Base-by-base conservation (phyloP, 2,888 invertebrate genomes). In the Rhingia rostrata region DNA sequence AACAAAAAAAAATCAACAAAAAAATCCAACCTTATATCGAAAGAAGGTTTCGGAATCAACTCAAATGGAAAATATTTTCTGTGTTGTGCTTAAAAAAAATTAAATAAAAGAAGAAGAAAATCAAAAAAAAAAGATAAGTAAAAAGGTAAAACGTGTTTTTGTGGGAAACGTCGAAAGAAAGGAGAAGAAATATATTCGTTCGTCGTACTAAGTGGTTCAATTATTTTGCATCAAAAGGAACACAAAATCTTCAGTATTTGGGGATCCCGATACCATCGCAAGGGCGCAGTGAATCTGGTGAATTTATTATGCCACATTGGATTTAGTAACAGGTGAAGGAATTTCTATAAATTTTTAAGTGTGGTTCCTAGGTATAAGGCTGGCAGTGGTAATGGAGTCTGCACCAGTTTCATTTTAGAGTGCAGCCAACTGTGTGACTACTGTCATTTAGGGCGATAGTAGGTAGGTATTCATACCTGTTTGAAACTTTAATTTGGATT, bases 121-220 rank as follows among this genome's bases (percentile, higher is more conserved):
- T 43, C 12, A 70, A 51, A 41, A 56, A 63, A 67, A 73, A 35
- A 79, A 75, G 83, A 67, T 60, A 74, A 75, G 70, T 72, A 74
- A 84, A 79, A 80, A 84, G 80, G 84, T 80, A 80, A 80, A 84
- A 84, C 84, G 84, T 80, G 84, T 84, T 84, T 63, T 80, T 84
- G 84, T 84, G 84, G 66, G 70, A 80, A 84, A 56, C 80, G 84
- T 69, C 22, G 70, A 51, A 80, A 69, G 56, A 70, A 80, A 74
- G 74, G 49, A 80, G 61, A 74, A 56, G 74, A 75, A 80, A 84
- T 75, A 84, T 61, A 84, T 80, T 80, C 74, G 67, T 80, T 70
- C 64, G 58, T 60, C 80, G 60, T 43, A 80, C 84, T 84, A 84
- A 84, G 84, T 84, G 80, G 84, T 84, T 84, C 84, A 84, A 84